phyloP scores from a whole-genome alignment of 2,113 vertebrate species.

The Amia ocellicauda region DNA sequence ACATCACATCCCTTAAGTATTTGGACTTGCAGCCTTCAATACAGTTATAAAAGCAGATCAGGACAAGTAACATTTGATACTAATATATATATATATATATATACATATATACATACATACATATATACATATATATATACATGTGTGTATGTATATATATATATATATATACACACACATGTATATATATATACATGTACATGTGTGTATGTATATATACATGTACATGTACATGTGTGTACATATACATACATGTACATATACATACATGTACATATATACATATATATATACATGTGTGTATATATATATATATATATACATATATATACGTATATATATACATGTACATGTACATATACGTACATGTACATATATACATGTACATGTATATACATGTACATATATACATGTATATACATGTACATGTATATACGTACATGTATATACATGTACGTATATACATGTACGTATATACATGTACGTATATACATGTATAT shows the following conservation, averaged over 20 bases:
- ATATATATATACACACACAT: not conserved
- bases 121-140: too few relatives aligned
- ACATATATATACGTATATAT: not conserved
- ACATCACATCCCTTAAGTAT: too few relatives aligned
- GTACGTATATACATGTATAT: not conserved
- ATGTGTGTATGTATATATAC: not conserved
- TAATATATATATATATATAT: too few relatives aligned
- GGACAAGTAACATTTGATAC: too few relatives aligned
- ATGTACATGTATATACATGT: not conserved
- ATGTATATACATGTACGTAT: not conserved
- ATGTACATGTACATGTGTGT: not conserved
- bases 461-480: not conserved
- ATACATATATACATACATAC: too few relatives aligned
- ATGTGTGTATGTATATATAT: conserved; percentile 21
- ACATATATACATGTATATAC: not conserved
- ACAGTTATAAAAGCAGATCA: too few relatives aligned
- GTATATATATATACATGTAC: not conserved
- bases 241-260: not conserved
- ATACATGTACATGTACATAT: not conserved
- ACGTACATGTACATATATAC: not conserved
- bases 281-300: not conserved
- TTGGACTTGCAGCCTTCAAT: too few relatives aligned
- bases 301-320: not conserved
- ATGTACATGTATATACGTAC: not conserved
- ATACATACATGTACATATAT: not conserved